Base-by-base conservation (phyloP, 2,888 invertebrate genomes). In the Entomobrya proxima region DNA sequence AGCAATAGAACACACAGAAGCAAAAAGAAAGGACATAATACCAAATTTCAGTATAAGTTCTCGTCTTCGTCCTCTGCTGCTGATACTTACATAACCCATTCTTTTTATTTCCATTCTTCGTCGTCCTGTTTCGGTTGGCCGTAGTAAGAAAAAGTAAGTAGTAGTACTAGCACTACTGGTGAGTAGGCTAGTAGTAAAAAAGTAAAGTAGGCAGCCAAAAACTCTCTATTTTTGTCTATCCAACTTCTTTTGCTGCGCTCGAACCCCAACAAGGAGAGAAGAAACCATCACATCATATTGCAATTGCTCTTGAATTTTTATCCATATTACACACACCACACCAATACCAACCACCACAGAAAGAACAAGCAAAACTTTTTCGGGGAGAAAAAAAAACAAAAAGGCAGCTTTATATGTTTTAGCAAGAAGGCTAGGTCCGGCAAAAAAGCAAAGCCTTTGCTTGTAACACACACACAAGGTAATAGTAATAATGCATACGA, bases 291-390 rank as follows among this genome's bases (percentile, higher is more conserved):
- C 81, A 74, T 81, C 55, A 44, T 61, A 84, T 85, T 85, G 72
- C 78, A 79, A 79, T 85, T 85, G 85, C 85, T 85, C 85, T 85
- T 85, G 85, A 85, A 84, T 79, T 83, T 75, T 64, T 79, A 79
- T 79, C 79, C 79, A 79, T 79, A 79, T 64, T 67, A 79, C 47
- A n/a, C n/a, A n/a, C n/a, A 67, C 64, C 61, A 50, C 58, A 21
- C 40, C 69, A 64, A 15, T 6, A 58, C 76, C n/a, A 55, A 47
- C 11, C 52, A 77, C 61, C 58, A 61, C 77, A 58, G 61, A 61
- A n/a, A 77, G 44, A 40, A 44, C 50, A 61, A 77, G 61, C 77
- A 77, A 58, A 55, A 15, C 35, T 52, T 55, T n/a, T 30, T n/a
- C n/a, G n/a, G n/a, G n/a, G n/a, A 61, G 58, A 27, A 50, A 3